phyloP scores from a whole-genome alignment of 2,113 vertebrate species.

The Piaya cayana region DNA sequence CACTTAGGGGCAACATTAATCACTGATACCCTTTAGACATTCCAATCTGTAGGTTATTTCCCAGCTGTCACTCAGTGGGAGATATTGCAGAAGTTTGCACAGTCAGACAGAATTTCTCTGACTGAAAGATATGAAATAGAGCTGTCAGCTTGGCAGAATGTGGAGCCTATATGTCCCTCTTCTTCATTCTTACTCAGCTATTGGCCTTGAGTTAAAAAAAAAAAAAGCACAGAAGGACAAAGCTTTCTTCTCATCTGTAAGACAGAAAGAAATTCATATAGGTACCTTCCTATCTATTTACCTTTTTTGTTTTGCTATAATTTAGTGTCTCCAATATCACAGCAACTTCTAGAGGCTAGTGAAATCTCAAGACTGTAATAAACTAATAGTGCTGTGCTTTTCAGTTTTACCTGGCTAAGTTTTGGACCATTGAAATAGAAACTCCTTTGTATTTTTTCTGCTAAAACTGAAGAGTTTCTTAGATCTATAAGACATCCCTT shows the following conservation, averaged over 20 bases:
- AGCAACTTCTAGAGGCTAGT: neutral
- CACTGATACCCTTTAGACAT: neutral
- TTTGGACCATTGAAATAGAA: neutral
- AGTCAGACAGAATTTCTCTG: slow-evolving; percentile 21
- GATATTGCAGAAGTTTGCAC: slow-evolving; percentile 27
- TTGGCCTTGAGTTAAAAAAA: neutral
- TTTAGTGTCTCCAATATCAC: neutral
- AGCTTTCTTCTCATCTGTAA: neutral
- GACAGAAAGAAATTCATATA: neutral
- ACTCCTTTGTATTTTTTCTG: neutral
- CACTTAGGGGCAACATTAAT: slow-evolving; percentile 39
- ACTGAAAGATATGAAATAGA: slow-evolving; percentile 12
- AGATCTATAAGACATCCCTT: neutral
- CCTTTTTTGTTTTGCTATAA: neutral
- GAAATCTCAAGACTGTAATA: neutral
- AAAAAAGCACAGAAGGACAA: neutral
- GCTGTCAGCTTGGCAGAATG: neutral
- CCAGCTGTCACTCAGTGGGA: slow-evolving; percentile 41
- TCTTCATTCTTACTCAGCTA: neutral
- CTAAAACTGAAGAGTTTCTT: neutral
- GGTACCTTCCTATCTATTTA: neutral
- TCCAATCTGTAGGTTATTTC: slow-evolving; percentile 56
- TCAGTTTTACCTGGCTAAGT: neutral
- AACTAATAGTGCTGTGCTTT: neutral
- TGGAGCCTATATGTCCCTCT: neutral